A percentile compares a stretch with the other conserved stretches of the same genome.
These are phyloP conservation scores for Acrobeloides nanus DNA, from an alignment of 2,888 invertebrate genomes.

Conservation along the genomic window DNA sequence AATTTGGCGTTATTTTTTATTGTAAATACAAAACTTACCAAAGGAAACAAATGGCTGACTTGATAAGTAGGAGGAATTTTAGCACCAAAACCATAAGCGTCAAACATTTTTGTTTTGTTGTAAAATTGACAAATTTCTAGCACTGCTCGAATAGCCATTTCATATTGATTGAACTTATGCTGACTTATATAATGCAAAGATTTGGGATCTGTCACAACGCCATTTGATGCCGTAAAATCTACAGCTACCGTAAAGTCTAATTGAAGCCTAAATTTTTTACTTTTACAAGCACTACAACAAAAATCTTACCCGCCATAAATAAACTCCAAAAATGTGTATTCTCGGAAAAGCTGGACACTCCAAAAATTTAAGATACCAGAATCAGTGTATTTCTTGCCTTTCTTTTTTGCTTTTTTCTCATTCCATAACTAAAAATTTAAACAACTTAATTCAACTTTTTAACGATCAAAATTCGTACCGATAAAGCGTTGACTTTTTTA, in stretches of 20 bases:
- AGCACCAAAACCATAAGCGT: slow-evolving; percentile 61
- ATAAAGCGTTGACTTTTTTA: no score
- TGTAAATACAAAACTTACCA: slow-evolving; percentile 55
- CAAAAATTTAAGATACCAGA: slow-evolving; percentile 56
- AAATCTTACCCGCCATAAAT: slow-evolving; percentile 58
- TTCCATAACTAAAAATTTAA: slow-evolving; percentile 45
- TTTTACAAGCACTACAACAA: background rate
- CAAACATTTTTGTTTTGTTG: slow-evolving; percentile 58
- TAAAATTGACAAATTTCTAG: slow-evolving; percentile 44
- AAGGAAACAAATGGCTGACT: slow-evolving; percentile 59
- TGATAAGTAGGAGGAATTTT: slow-evolving; percentile 58
- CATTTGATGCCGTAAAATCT: slow-evolving; percentile 59
- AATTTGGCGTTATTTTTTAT: no score
- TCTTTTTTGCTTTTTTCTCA: slow-evolving; percentile 58
- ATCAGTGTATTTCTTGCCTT: slow-evolving; percentile 57
- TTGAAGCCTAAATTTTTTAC: slow-evolving; percentile 53
- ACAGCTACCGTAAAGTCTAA: slow-evolving; percentile 58
- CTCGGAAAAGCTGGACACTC: slow-evolving; percentile 44
- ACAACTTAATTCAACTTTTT: no score
- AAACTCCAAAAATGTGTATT: slow-evolving; percentile 61
- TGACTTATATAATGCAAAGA: slow-evolving; percentile 57
- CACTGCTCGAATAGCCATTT: slow-evolving; percentile 53
- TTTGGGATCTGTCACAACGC: slow-evolving; percentile 53
- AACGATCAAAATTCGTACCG: no score
- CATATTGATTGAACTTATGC: slow-evolving; percentile 58